Conservation (phyloP, 2,113 vertebrate species). For the Otocyon megalotis region DNA sequence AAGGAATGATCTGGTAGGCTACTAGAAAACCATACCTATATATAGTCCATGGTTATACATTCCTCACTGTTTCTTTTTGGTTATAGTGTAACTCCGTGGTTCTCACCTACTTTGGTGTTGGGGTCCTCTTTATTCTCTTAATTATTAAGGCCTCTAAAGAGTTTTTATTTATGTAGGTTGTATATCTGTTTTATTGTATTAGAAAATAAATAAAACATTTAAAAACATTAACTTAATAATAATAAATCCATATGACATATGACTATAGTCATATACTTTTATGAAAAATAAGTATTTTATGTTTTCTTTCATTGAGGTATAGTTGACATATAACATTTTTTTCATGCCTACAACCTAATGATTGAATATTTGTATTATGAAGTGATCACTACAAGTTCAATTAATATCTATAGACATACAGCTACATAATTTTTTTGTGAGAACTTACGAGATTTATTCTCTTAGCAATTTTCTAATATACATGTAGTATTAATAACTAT, state of each 20-base stretch:
- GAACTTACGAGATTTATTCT: not conserved
- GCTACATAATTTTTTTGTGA: not conserved
- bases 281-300: not conserved
- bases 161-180: not conserved
- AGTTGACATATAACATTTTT: not conserved
- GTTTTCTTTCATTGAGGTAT: not conserved
- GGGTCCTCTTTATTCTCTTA: not conserved
- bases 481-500: not conserved
- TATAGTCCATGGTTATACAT: not conserved
- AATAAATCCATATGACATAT: not conserved
- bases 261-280: not conserved
- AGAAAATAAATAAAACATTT: constrained; percentile 36
- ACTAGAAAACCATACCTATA: not conserved
- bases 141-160: not conserved
- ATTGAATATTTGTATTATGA: not conserved
- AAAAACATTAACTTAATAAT: not conserved
- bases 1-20: not conserved
- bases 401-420: not conserved
- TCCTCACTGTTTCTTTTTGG: not conserved
- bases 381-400: not conserved
- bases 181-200: not conserved
- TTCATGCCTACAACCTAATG: not conserved
- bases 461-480: not conserved
- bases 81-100: not conserved
- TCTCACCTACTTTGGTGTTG: not conserved